phyloP scores from a whole-genome alignment of 2,113 vertebrate species.

The Triplophysa tibetana region DNA sequence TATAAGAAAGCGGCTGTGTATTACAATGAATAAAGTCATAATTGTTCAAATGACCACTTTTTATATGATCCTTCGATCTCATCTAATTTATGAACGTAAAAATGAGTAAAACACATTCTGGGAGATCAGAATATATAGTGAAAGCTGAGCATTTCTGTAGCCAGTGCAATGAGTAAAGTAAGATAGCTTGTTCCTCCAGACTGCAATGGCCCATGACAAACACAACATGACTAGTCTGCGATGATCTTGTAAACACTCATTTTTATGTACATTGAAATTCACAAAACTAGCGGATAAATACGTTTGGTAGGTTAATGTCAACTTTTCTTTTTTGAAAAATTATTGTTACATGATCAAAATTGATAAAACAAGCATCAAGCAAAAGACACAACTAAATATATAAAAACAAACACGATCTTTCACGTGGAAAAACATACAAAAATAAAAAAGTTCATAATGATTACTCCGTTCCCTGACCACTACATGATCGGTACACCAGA shows the following conservation, averaged over 20 bases:
- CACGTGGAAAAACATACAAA: constrained; percentile 41
- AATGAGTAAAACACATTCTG: constrained; percentile 24
- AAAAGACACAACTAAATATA: constrained; percentile 18
- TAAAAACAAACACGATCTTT: constrained; percentile 32
- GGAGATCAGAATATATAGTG: constrained; percentile 12
- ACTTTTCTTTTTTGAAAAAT: constrained; percentile 37
- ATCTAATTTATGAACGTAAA: constrained; percentile 13
- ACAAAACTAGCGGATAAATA: constrained; percentile 33
- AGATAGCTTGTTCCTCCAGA: not conserved
- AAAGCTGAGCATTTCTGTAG: not conserved
- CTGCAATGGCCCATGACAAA: not conserved
- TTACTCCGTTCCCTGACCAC: constrained; percentile 50
- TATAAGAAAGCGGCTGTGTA: constrained; percentile 10
- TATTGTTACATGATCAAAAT: constrained; percentile 8
- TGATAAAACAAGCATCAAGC: constrained; percentile 18
- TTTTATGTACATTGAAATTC: constrained; percentile 45
- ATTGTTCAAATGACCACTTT: constrained; percentile 20
- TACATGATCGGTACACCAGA: constrained; percentile 68
- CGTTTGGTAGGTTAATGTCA: constrained; percentile 14
- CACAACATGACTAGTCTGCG: constrained; percentile 30
- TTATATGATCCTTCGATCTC: constrained; percentile 22
- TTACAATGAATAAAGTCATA: constrained; percentile 12
- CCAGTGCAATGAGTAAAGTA: not conserved
- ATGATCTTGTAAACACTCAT: constrained; percentile 71
- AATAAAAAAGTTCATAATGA: constrained; percentile 64